These are phyloP conservation scores for Cassiopea andromeda DNA, from an alignment of 30 jellyfish, hydroid and myxozoan genomes.

Conservation along the genomic window DNA sequence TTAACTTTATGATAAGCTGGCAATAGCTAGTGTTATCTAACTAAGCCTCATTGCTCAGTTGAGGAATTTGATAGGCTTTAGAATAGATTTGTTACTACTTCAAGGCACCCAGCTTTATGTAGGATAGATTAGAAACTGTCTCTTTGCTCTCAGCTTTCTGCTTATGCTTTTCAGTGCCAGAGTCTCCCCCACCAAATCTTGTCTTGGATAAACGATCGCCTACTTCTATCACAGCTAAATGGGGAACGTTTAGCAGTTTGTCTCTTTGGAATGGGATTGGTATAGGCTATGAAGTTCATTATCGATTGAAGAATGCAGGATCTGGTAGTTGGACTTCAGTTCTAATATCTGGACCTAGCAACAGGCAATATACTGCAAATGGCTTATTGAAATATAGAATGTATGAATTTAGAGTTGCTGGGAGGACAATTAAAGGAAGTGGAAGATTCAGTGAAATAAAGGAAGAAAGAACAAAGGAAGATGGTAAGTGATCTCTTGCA, in stretches of 20 bases:
- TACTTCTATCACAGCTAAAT: conserved; percentile 9
- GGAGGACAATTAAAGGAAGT: conserved; percentile 12
- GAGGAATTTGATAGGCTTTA: too few relatives aligned
- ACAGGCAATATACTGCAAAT: conserved; percentile 1
- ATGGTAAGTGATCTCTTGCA: not conserved
- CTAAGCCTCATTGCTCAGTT: too few relatives aligned
- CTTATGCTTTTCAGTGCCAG: conserved; percentile 28
- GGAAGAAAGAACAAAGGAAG: conserved; percentile 30
- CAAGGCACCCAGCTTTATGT: too few relatives aligned
- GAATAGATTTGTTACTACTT: too few relatives aligned
- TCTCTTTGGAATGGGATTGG: conserved; percentile 37
- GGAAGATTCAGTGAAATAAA: conserved; percentile 10
- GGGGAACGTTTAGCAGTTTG: conserved; percentile 3
- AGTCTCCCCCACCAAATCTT: conserved; percentile 41
- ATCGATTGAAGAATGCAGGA: conserved; percentile 8
- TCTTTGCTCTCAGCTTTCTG: not conserved
- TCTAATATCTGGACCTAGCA: not conserved
- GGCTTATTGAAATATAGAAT: not conserved
- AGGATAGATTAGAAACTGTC: too few relatives aligned
- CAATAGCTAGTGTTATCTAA: too few relatives aligned
- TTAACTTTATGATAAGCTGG: too few relatives aligned
- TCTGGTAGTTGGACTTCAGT: conserved; percentile 18
- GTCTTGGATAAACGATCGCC: conserved; percentile 1
- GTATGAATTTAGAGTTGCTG: conserved; percentile 16
- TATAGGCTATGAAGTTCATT: conserved; percentile 38